Evolutionary conservation across 1,140 invertebrate species (phyloP).

Genomic region (Akabosia matsudoensis): DNA sequence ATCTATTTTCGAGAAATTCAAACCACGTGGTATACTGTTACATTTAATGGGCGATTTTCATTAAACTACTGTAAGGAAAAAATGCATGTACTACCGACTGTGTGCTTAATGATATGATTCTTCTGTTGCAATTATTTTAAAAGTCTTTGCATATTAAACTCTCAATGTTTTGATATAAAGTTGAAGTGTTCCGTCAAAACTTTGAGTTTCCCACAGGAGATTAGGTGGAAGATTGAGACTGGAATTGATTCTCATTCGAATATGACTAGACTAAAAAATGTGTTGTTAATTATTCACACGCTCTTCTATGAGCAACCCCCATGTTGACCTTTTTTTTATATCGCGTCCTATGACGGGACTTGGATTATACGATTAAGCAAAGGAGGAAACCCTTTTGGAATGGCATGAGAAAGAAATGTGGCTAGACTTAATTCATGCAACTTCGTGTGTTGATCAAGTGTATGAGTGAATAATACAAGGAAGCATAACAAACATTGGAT

Average conservation of each 20-base stretch:
- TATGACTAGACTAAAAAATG: background rate
- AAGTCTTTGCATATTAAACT: background rate
- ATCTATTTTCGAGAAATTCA: no score
- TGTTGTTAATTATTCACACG: background rate
- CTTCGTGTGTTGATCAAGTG: no score
- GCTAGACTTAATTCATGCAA: background rate
- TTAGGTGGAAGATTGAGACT: background rate
- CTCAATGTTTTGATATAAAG: background rate
- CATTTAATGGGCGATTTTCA: no score
- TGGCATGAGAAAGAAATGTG: slow-evolving; percentile 3
- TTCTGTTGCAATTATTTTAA: background rate
- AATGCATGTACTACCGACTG: background rate
- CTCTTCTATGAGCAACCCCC: background rate
- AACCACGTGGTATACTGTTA: no score
- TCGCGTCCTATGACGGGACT: background rate
- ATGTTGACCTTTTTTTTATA: background rate
- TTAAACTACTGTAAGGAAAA: no score
- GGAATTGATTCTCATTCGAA: background rate
- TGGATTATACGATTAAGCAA: background rate
- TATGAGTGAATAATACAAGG: background rate
- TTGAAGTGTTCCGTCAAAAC: background rate
- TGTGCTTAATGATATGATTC: background rate
- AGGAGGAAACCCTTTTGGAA: background rate
- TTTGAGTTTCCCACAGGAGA: slow-evolving; percentile 9
- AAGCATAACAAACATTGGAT: background rate